A percentile compares a stretch with the other conserved stretches of the same genome.
Conservation (phyloP, 2,888 invertebrate genomes). For the Catocala sponsa region DNA sequence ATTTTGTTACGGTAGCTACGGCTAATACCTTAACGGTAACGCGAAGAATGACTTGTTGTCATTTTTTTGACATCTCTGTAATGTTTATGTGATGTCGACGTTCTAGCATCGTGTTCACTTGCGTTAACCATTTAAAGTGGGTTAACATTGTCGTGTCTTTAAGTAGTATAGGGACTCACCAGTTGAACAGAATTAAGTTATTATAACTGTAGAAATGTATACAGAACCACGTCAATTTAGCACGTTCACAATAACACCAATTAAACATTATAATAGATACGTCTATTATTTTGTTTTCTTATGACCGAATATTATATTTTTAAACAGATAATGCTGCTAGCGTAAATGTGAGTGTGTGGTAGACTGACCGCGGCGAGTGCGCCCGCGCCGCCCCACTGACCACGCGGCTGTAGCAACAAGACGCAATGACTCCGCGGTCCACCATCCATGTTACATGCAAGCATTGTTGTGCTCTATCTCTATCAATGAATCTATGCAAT, state of each 20-base stretch:
- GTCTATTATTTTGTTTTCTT: too few species aligned
- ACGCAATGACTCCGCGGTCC: conserved; percentile 59
- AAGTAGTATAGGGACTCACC: conserved; percentile 34
- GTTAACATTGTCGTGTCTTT: conserved; percentile 2
- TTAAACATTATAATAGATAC: conserved; percentile 30
- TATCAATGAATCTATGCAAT: conserved; percentile 75
- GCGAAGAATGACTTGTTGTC: conserved; percentile 8
- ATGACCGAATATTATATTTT: not conserved
- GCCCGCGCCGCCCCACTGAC: conserved; percentile 73
- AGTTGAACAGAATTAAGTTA: conserved; percentile 21
- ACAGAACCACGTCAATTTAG: conserved; percentile 24
- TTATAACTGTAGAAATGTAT: conserved; percentile 35
- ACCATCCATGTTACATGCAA: conserved; percentile 75
- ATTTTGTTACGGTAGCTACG: conserved; percentile 36
- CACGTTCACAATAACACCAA: conserved; percentile 43
- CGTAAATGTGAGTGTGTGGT: conserved; percentile 57
- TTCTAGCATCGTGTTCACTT: conserved; percentile 9
- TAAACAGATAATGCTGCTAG: conserved; percentile 51
- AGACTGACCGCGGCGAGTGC: conserved; percentile 69
- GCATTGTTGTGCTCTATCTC: conserved; percentile 79
- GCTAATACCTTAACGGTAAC: conserved; percentile 30
- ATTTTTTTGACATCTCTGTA: conserved; percentile 6
- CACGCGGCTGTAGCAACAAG: conserved; percentile 70
- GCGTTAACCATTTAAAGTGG: conserved; percentile 8
- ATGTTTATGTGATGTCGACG: conserved; percentile 1